Base-by-base conservation (phyloP, 2,113 vertebrate genomes). In the Pseudopodoces humilis region DNA sequence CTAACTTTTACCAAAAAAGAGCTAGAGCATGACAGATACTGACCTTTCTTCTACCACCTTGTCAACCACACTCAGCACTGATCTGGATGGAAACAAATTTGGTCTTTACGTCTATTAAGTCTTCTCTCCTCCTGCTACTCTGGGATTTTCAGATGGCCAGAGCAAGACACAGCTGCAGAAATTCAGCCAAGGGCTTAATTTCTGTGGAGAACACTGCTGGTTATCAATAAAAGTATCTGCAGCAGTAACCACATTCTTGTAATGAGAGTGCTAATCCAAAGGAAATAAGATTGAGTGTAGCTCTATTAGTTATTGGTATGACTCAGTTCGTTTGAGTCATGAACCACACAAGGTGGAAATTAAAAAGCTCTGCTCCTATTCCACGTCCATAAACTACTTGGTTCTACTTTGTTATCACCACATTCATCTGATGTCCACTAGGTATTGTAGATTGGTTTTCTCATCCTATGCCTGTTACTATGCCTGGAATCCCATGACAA, bases 291-390 rank as follows among this genome's bases (percentile, higher is more conserved):
- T 47, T 18, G 76, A 46, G 35, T 52, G 78, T 62, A 88, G 56
- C 35, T 78, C 22, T 59, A 67, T 88, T 78, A 65, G n/a, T 83
- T 90, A 59, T 67, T 83, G 67, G 60, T 60, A 28, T 93, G 94
- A 97, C 60, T 90, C 83, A 94, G 39, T 47, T 93, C 10, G 4
- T 90, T 86, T 95, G 86, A 90, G 68, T 88, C 88, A 77, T 55
- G 55, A 49, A 46, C 28, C 75, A 55, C 13, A 13, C 1, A 14
- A 24, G 21, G 27, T 50, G 31, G 35, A 88, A 95, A 86, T 90
- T 39, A 86, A 80, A 59, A 41, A 80, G 21, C 17, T 90, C 31
- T 92, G 24, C 17, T 80, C 15, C 19, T 90, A 37, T 88, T 56
- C 11, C 16, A 67, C 15, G 10, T 80, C 35, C 30, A 47, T 86